Conservation (phyloP, 2,888 invertebrate genomes). For the Hyposoter dolosus region DNA sequence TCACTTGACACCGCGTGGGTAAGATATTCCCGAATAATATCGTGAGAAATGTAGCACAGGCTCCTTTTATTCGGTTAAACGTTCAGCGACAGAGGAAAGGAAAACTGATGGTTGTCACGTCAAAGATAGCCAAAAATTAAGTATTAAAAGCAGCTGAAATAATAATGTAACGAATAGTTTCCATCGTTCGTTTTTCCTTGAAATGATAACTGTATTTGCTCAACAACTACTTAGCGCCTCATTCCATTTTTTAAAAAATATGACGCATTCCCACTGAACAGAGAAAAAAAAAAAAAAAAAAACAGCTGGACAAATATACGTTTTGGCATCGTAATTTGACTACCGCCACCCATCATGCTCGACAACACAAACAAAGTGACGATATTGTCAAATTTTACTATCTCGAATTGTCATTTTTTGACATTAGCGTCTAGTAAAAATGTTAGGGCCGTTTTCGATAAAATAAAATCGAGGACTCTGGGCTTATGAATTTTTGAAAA, state of each 20-base stretch:
- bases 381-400: neutral
- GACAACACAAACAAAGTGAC: neutral
- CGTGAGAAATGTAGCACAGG: neutral
- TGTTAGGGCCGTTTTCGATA: neutral
- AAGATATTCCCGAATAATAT: neutral
- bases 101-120: neutral
- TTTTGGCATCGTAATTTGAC: neutral
- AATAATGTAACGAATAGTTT: neutral
- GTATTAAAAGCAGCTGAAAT: neutral
- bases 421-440: neutral
- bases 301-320: neutral
- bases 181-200: neutral
- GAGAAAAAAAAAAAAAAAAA: neutral
- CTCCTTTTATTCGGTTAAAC: neutral
- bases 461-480: neutral
- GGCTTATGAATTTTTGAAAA: no score
- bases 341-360: neutral
- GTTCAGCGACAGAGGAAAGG: neutral
- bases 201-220: neutral
- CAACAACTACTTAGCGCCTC: neutral
- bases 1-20: neutral
- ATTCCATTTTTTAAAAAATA: neutral
- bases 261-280: neutral
- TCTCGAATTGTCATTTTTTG: no score
- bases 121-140: neutral